A percentile compares a stretch with the other conserved stretches of the same genome.
Conservation (phyloP, 2,888 invertebrate species). For the Apamea anceps region DNA sequence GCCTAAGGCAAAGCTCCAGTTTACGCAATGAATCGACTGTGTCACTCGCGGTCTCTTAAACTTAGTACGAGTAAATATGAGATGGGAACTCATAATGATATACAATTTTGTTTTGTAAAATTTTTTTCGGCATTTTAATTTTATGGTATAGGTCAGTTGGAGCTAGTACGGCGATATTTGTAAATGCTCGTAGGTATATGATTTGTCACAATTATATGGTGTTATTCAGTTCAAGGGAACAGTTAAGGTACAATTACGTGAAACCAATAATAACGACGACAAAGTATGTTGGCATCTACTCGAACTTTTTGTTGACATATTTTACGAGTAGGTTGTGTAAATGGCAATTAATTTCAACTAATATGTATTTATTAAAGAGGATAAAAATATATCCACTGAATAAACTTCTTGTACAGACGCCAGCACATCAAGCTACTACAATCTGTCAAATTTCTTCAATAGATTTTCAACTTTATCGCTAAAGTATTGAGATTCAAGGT, state of each 20-base stretch:
- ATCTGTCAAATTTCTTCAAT: too few species aligned
- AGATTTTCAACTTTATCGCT: too few species aligned
- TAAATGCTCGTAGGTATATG: constrained; percentile 51
- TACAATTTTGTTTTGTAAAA: constrained; percentile 60
- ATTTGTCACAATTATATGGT: constrained; percentile 59
- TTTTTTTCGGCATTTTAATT: constrained; percentile 53
- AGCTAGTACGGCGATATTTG: constrained; percentile 45
- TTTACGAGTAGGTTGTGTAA: not conserved
- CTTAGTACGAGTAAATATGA: constrained; percentile 62
- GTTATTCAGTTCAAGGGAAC: constrained; percentile 43
- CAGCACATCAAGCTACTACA: too few species aligned
- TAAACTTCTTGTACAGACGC: too few species aligned
- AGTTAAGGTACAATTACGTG: constrained; percentile 44
- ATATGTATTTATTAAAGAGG: not conserved
- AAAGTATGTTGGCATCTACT: constrained; percentile 25
- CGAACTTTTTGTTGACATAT: constrained; percentile 5
- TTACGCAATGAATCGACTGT: constrained; percentile 84
- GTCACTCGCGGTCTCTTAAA: constrained; percentile 79
- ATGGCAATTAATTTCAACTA: not conserved
- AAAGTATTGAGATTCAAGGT: too few species aligned
- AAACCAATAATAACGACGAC: constrained; percentile 40
- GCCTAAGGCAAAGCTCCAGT: constrained; percentile 87
- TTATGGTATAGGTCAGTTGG: constrained; percentile 49
- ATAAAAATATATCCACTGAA: not conserved
- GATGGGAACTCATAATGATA: constrained; percentile 62